A percentile compares a stretch with the other conserved stretches of the same genome.
Evolutionary conservation across 2,888 invertebrate species (phyloP).

Genomic region (Pollenia labialis): DNA sequence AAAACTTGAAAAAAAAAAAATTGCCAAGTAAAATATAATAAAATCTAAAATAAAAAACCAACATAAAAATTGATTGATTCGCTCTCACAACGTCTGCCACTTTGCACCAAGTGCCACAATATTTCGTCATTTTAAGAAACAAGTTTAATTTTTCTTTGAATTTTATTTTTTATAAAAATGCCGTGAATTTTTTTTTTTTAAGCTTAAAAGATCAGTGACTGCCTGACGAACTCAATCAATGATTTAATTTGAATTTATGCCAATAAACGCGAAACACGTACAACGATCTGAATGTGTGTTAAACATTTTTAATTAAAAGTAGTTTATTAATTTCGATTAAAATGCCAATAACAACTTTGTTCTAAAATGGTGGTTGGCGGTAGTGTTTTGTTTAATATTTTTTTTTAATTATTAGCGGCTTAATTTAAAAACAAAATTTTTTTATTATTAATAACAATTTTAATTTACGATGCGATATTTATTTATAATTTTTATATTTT

Average conservation of each 20-base stretch:
- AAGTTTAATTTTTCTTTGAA: slow-evolving; percentile 45
- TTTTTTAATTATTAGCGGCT: slow-evolving; percentile 59
- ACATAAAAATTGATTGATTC: slow-evolving; percentile 73
- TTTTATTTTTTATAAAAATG: not conserved
- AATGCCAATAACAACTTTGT: slow-evolving; percentile 17
- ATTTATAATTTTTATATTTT: slow-evolving; percentile 23
- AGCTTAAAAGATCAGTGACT: slow-evolving; percentile 37
- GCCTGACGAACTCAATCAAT: slow-evolving; percentile 29
- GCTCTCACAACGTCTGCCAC: slow-evolving; percentile 50
- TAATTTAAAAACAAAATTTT: slow-evolving; percentile 29
- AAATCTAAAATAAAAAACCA: slow-evolving; percentile 38
- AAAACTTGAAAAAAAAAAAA: slow-evolving; percentile 14
- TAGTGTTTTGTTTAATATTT: slow-evolving; percentile 39
- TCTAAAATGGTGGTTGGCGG: not conserved
- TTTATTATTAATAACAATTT: slow-evolving; percentile 42
- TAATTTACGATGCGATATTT: slow-evolving; percentile 52
- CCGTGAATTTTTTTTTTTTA: not conserved
- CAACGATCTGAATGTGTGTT: slow-evolving; percentile 15
- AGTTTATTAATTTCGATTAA: slow-evolving; percentile 54
- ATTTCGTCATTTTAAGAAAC: slow-evolving; percentile 68
- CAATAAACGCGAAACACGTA: slow-evolving; percentile 45
- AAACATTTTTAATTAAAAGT: slow-evolving; percentile 66
- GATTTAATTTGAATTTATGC: slow-evolving; percentile 39
- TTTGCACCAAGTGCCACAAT: slow-evolving; percentile 56
- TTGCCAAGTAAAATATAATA: slow-evolving; percentile 21